Percentiles rank a stretch among this genome's conserved stretches.
phyloP scores from a whole-genome alignment of 2,888 invertebrate species.

The Steromphala cineraria region DNA sequence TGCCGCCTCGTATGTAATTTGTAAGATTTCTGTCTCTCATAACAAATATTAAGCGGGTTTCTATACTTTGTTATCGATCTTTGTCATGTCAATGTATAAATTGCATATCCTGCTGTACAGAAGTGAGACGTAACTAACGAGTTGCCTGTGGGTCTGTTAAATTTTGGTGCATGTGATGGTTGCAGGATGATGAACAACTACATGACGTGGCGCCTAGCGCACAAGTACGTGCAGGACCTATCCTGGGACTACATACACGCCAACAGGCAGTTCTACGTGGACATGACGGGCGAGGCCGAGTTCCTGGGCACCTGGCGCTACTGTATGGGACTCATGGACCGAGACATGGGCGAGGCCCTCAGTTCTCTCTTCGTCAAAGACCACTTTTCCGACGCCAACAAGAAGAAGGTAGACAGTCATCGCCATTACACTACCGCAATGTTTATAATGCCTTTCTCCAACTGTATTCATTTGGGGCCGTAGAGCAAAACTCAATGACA shows the following conservation, averaged over 20 bases:
- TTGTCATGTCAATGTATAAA: too few relatives aligned
- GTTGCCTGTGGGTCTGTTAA: too few relatives aligned
- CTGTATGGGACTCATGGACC: constrained; percentile 38
- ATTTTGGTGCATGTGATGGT: neutral
- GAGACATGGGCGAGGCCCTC: constrained; percentile 41
- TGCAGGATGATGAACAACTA: constrained; percentile 79
- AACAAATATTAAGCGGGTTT: too few relatives aligned
- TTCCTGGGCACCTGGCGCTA: constrained; percentile 45
- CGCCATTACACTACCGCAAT: neutral
- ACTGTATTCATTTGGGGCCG: too few relatives aligned
- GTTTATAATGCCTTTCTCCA: neutral
- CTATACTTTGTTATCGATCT: too few relatives aligned
- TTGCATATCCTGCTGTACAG: too few relatives aligned
- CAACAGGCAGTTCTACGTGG: constrained; percentile 55
- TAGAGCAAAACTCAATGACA: too few relatives aligned
- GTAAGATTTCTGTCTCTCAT: too few relatives aligned
- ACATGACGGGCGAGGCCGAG: constrained; percentile 33
- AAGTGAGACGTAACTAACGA: too few relatives aligned
- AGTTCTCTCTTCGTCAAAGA: constrained; percentile 43
- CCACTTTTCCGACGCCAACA: constrained; percentile 41
- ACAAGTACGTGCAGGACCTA: constrained; percentile 79
- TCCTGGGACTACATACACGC: constrained; percentile 75
- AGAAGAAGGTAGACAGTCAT: constrained; percentile 32
- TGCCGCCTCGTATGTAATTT: too few relatives aligned
- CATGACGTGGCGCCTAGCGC: constrained; percentile 79